These are phyloP conservation scores for Eupithecia exiguata DNA, from an alignment of 2,888 invertebrate species.

Conservation along the genomic window DNA sequence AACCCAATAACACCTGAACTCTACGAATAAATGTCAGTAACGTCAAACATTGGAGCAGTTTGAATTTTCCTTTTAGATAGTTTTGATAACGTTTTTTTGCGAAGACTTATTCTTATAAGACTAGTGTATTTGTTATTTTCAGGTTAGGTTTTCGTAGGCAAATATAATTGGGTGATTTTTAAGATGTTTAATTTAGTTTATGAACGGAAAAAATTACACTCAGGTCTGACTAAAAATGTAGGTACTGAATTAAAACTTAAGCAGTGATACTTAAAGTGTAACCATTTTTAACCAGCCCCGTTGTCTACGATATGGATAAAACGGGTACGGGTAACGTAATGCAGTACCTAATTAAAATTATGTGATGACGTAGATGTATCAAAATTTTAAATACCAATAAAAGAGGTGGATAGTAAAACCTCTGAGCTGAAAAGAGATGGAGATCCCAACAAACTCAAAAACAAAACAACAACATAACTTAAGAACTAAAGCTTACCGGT, in stretches of 20 bases:
- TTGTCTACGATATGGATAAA: not conserved
- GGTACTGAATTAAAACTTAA: not conserved
- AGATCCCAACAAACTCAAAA: conserved; percentile 4
- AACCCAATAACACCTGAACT: conserved; percentile 34
- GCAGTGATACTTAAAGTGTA: not conserved
- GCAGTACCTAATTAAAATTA: not conserved
- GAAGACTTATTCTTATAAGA: too few relatives aligned
- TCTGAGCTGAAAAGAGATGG: not conserved
- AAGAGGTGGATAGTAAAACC: not conserved
- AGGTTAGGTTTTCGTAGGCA: not conserved
- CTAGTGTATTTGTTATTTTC: not conserved
- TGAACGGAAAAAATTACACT: not conserved
- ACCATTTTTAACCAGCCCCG: too few relatives aligned
- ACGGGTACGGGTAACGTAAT: not conserved
- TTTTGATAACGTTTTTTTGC: too few relatives aligned
- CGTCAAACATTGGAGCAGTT: conserved; percentile 31
- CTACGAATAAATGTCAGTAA: conserved; percentile 26
- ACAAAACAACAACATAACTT: conserved; percentile 13
- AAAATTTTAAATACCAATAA: not conserved
- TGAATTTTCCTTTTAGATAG: conserved; percentile 21
- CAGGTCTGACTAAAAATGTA: too few relatives aligned
- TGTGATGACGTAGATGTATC: not conserved
- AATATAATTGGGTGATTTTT: too few relatives aligned
- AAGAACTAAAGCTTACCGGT: conserved; percentile 56
- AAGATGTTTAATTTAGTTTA: not conserved